Conservation (phyloP, 2,888 invertebrate species). For the Chelonus formosanus region DNA sequence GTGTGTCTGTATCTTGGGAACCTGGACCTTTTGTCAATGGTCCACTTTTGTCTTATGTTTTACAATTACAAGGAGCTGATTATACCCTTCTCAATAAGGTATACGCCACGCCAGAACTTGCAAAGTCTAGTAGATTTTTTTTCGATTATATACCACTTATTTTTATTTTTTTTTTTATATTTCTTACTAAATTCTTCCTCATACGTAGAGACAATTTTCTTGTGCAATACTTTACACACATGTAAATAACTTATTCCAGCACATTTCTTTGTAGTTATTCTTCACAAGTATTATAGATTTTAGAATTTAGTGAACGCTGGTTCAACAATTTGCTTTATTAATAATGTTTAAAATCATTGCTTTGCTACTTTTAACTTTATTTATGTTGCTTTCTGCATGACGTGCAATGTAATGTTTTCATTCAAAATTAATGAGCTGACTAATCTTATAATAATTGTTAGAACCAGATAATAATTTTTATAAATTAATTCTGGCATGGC, state of each 20-base stretch:
- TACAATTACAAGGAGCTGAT: conserved; percentile 72
- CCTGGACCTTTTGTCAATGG: conserved; percentile 88
- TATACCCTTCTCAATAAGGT: conserved; percentile 74
- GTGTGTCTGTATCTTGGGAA: conserved; percentile 89
- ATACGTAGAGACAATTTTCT: conserved; percentile 6
- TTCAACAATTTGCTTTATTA: conserved; percentile 30
- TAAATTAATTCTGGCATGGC: conserved; percentile 54
- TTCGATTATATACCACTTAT: background rate
- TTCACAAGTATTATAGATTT: background rate
- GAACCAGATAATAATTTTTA: conserved; percentile 54
- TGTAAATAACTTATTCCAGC: background rate
- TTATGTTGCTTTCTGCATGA: background rate
- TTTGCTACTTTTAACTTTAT: background rate
- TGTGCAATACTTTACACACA: background rate
- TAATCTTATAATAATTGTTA: conserved; percentile 45
- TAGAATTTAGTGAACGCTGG: conserved; percentile 10
- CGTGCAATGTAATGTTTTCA: no score
- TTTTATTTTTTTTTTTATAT: conserved; percentile 8
- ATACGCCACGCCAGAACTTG: conserved; percentile 59
- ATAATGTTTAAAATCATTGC: background rate
- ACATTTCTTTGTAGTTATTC: no score
- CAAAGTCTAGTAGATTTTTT: background rate
- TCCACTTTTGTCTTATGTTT: conserved; percentile 85
- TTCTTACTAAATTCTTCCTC: background rate
- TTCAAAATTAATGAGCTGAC: background rate